Base-by-base conservation (phyloP, 2,797 vertebrate genomes). In the Oreortyx pictus region DNA sequence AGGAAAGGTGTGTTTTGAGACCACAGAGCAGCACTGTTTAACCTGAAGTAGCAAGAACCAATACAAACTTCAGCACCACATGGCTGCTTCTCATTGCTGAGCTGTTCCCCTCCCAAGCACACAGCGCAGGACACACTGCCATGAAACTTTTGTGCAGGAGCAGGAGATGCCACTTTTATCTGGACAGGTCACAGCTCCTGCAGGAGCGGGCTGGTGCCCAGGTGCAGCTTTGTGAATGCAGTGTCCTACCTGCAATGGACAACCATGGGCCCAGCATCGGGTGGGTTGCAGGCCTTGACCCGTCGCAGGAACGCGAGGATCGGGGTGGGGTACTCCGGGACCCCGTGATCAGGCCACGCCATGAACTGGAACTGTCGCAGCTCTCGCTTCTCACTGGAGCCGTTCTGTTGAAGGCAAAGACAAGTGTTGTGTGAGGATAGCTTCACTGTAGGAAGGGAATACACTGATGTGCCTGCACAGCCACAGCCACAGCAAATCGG, bases 301-400 rank as follows among this genome's bases (percentile, higher is more conserved):
- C 98, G 97, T 49, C 98, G 98, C 85, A 99, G 97, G 96, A 99
- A 99, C 94, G 98, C 98, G 78, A 99, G 96, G 76, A 98, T 99
- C 0, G 99, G 98, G 23, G 99, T 99, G 3, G 99, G 99, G 91
- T 99, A 99, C 95, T 99, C 99, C 0, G 99, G 99, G 46, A 99
- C 99, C 7, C 99, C 99, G 0, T 99, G 99, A 94, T 99, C 99
- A 0, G 99, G 99, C 99, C 99, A 99, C 66, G 98, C 99, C 98
- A 99, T 98, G 93, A 99, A 99, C 97, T 99, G 99, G 97, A 99
- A 99, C 97, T 99, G 99, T 27, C 98, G 98, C 8, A 99, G 98
- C 94, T 99, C 99, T 92, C 99, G 97, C 96, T 99, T 99, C 97
- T 99, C 99, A 86, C 98, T 98, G 52, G 98, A 99, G 75, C 99